A percentile compares a stretch with the other conserved stretches of the same genome.
phyloP scores from a whole-genome alignment of 2,797 vertebrate genomes.

The Sarcophilus harrisii region DNA sequence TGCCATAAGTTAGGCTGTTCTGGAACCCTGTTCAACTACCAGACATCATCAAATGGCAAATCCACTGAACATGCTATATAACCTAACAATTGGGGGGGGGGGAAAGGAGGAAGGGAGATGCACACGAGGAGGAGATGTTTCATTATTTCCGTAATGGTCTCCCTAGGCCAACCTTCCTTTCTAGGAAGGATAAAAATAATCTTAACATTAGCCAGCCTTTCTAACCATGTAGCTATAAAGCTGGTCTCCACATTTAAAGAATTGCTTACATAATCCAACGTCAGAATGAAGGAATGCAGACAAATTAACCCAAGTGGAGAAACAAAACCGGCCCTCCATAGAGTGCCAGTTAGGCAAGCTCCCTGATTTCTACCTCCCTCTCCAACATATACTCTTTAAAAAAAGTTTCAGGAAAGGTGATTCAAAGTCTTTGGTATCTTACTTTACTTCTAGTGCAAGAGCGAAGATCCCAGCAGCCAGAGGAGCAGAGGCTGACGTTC shows the following conservation, averaged over 20 bases:
- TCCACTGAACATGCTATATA: background rate
- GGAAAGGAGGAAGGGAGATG: background rate
- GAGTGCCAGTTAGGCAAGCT: background rate
- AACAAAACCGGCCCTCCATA: background rate
- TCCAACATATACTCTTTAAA: background rate
- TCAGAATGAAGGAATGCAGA: slow-evolving; percentile 31
- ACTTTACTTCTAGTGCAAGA: slow-evolving; percentile 97
- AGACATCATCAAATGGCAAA: background rate
- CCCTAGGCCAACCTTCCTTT: slow-evolving; percentile 10
- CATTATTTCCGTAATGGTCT: slow-evolving; percentile 17
- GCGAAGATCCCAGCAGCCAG: slow-evolving; percentile 98
- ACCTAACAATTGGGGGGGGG: background rate
- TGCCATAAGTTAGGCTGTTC: background rate
- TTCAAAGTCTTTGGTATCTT: slow-evolving; percentile 75
- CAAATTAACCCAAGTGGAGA: background rate
- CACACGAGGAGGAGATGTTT: background rate
- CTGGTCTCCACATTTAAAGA: slow-evolving; percentile 44
- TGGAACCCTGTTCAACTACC: background rate
- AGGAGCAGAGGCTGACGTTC: slow-evolving; percentile 96
- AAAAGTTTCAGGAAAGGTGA: slow-evolving; percentile 16
- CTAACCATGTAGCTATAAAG: background rate
- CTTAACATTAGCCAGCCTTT: slow-evolving; percentile 21
- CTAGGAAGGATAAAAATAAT: slow-evolving; percentile 19
- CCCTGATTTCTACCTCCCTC: background rate
- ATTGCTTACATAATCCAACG: slow-evolving; percentile 16